A percentile compares a stretch with the other conserved stretches of the same genome.
These are phyloP conservation scores for Neodon shergylaensis DNA, from an alignment of 2,113 vertebrate species.

Conservation along the genomic window DNA sequence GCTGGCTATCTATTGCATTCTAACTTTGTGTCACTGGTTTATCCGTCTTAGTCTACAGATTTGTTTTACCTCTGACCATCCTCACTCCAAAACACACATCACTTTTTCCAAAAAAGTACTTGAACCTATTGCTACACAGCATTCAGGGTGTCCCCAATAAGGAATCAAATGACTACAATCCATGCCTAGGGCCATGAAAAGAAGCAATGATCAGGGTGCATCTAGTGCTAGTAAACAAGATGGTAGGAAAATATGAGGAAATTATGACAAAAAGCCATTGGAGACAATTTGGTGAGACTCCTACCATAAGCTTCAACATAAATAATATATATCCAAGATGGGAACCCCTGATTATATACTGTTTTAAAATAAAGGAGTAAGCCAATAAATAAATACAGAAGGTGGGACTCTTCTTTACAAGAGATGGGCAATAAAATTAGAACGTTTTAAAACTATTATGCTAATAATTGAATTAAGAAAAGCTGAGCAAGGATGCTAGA, in stretches of 20 bases:
- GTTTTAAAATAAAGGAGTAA: neutral
- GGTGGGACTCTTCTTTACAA: neutral
- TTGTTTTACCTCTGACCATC: neutral
- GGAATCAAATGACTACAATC: neutral
- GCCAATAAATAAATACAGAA: neutral
- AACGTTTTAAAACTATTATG: neutral
- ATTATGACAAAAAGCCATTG: neutral
- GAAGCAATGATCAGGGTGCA: neutral
- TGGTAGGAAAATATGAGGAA: neutral
- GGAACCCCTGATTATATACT: neutral
- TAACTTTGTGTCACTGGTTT: neutral
- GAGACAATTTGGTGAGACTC: neutral
- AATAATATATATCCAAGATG: neutral
- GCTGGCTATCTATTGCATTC: fast-evolving
- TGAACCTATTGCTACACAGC: neutral
- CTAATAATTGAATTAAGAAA: neutral
- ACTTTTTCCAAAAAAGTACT: neutral
- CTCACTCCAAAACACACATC: neutral
- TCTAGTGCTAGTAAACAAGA: neutral
- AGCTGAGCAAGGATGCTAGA: neutral
- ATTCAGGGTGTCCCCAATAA: neutral
- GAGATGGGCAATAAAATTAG: neutral
- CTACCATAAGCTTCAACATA: neutral
- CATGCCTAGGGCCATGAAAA: neutral
- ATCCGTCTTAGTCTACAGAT: neutral